These are phyloP conservation scores for Parelbella ahira DNA, from an alignment of 2,888 invertebrate genomes.

Conservation along the genomic window DNA sequence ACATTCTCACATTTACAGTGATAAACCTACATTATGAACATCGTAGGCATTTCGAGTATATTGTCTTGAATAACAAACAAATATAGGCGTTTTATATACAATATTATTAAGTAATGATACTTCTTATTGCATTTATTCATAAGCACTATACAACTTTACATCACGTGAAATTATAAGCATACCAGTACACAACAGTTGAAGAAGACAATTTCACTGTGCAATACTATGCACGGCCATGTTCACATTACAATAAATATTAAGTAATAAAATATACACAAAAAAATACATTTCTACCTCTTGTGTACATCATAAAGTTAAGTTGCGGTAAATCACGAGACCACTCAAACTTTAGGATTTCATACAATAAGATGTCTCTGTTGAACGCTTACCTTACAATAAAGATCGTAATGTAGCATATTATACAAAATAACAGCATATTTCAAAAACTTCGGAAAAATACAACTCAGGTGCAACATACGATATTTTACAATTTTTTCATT, in stretches of 20 bases:
- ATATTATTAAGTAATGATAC: constrained; percentile 49
- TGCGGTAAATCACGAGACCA: neutral
- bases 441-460: too few species aligned
- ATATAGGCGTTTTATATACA: constrained; percentile 68
- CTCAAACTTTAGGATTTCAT: too few species aligned
- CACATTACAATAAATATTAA: constrained; percentile 32
- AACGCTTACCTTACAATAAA: too few species aligned
- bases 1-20: constrained; percentile 68
- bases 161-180: constrained; percentile 57
- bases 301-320: constrained; percentile 15
- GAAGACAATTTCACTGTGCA: constrained; percentile 21
- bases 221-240: constrained; percentile 32
- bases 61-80: constrained; percentile 67
- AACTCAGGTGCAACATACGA: too few species aligned
- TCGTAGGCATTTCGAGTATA: constrained; percentile 64
- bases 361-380: too few species aligned
- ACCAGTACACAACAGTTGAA: constrained; percentile 44
- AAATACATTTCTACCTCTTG: constrained; percentile 36
- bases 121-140: constrained; percentile 55
- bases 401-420: too few species aligned
- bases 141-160: constrained; percentile 76
- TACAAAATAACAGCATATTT: too few species aligned
- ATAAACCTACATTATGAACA: constrained; percentile 71
- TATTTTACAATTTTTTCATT: too few species aligned
- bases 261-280: constrained; percentile 45